Conservation (phyloP, 2,888 invertebrate species). For the Volucella zonaria region DNA sequence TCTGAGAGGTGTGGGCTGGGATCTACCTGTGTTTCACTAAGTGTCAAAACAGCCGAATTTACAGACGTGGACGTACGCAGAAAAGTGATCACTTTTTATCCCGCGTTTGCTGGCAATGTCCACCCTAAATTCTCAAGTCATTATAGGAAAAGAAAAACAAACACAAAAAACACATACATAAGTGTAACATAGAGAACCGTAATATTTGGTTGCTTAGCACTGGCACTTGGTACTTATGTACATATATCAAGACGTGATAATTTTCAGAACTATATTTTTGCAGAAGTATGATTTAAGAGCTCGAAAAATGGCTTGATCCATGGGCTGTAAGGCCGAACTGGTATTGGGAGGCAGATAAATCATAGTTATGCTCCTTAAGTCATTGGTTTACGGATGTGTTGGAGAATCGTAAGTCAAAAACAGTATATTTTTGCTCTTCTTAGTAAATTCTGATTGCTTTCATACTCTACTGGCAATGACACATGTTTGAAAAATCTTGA, state of each 20-base stretch:
- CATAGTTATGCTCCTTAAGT: constrained; percentile 17
- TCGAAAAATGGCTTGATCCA: constrained; percentile 20
- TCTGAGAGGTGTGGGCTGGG: too few relatives aligned
- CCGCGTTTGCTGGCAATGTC: too few relatives aligned
- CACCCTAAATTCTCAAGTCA: too few relatives aligned
- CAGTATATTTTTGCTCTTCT: neutral
- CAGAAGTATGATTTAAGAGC: constrained; percentile 28
- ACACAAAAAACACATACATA: too few relatives aligned
- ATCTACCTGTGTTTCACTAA: too few relatives aligned
- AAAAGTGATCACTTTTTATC: too few relatives aligned
- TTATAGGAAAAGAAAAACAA: too few relatives aligned
- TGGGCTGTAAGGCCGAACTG: constrained; percentile 24
- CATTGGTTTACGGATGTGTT: constrained; percentile 6
- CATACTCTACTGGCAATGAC: too few relatives aligned
- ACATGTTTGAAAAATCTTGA: too few relatives aligned
- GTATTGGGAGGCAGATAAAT: constrained; percentile 13
- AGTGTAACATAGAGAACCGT: constrained; percentile 16
- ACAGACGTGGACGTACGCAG: too few relatives aligned
- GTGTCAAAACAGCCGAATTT: too few relatives aligned
- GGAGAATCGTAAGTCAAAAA: constrained; percentile 21
- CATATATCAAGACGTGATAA: neutral
- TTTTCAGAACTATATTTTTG: constrained; percentile 21
- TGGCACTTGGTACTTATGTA: constrained; percentile 10
- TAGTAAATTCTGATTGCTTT: too few relatives aligned
- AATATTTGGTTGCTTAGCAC: constrained; percentile 10